Base-by-base conservation (phyloP, 2,113 vertebrate species). In the Sinocyclocheilus anshuiensis region DNA sequence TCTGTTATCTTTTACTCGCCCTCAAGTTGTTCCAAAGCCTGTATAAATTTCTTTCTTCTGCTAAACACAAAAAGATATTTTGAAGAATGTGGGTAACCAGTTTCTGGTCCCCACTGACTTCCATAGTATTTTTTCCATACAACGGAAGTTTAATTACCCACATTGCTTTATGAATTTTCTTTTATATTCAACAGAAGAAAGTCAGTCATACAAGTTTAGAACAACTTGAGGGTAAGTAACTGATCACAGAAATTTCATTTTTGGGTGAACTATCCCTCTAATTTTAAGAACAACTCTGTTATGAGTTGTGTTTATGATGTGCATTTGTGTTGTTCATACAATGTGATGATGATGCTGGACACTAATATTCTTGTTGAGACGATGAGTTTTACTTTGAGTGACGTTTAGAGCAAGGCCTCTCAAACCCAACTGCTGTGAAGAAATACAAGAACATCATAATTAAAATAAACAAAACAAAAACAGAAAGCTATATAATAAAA, bases 291-390 rank as follows among this genome's bases (percentile, higher is more conserved):
- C 29, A 36, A 33, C 4, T 36, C 29, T 71, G 75, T 45, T 6
- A n/a, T 8, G 45, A 26, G 36, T 11, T 48, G 9, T 53, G 1
- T 24, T 11, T n/a, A 24, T 18, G 42, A 15, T 10, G 26, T 77
- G 6, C 26, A 16, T 33, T 12, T n/a, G 24, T 18, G 20, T 4
- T 42, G 59, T 4, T 83, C 39, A 92, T 91, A 96, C 95, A 22
- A 87, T 94, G 85, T 92, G 86, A 15, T 85, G 88, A 67, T 84
- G 86, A 84, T 98, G 97, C 86, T 84, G 92, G 33, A 92, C 67
- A 2, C 96, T 96, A 11, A 97, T 90, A 69, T 94, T 95, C 83
- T 90, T 93, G 88, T 96, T 95, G 55, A 96, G 84, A n/a, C 86
- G 93, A 24, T 93, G 92, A 50, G 91, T 88, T 87, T 39, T 95